Base-by-base conservation (phyloP, 2,888 invertebrate genomes). In the Elegia similella region DNA sequence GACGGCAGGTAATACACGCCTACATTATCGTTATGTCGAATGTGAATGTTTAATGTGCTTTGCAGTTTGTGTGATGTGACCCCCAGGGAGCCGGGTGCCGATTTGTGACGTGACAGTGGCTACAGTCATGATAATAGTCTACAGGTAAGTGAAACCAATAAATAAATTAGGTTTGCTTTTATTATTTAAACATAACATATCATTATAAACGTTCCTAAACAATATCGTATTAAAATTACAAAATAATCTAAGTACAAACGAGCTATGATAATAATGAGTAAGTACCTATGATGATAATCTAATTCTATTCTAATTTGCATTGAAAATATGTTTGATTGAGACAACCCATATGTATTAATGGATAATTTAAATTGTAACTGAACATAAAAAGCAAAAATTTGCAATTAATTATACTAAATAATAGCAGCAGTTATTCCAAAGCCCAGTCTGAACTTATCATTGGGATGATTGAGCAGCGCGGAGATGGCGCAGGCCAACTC, bases 1-100 rank as follows among this genome's bases (percentile, higher is more conserved):
- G 80, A 64, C 78, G 79, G 75, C 76, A 76, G 66, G 72, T 84
- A 77, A 83, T 80, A 87, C 87, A 88, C 89, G 89, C 89, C 88
- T 90, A 86, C 88, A 89, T 90, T 87, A 89, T 88, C 88, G 80
- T 89, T 84, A 89, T 82, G 83, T 80, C 79, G 73, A 69, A 76
- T 75, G 84, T 90, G 84, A 87, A 88, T 89, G 78, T 85, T 89
- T 90, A 82, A 90, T 80, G 69, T 78, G 72, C 72, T 78, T 76
- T 72, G 78, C 80, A 74, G 76, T 75, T 78, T 79, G 76, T 68
- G 60, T 58, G 59, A 59, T 61, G 55, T 57, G 38, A 34, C n/a
- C 38, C 50, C 50, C 17, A 12, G 34, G 50, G 50, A 16, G 12
- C 2, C 16, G 34, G 59, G 38, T 43, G 43, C 13, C 34, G 50